Percentiles rank a stretch among this genome's conserved stretches.
These are phyloP conservation scores for Condylura cristata DNA, from an alignment of 2,113 vertebrate species.

Conservation along the genomic window DNA sequence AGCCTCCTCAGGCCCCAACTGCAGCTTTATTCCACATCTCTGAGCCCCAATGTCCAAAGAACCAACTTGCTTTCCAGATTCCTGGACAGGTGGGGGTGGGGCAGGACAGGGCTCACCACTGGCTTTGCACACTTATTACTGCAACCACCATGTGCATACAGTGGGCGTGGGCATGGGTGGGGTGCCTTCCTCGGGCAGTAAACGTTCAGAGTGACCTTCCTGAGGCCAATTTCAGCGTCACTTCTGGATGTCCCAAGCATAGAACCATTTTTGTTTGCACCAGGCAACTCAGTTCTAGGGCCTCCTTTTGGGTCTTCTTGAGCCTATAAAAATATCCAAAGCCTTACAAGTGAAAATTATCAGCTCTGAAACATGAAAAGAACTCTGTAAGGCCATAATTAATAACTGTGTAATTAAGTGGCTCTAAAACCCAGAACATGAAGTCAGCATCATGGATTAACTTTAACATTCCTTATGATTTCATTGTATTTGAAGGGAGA, in stretches of 20 bases:
- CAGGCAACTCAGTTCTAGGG: neutral
- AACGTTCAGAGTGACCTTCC: neutral
- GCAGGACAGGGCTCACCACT: neutral
- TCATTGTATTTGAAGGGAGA: neutral
- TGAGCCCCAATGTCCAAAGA: neutral
- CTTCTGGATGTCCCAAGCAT: neutral
- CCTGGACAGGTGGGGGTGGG: rapidly evolving
- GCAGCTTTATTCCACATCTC: neutral
- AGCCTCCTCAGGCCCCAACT: neutral
- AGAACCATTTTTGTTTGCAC: neutral
- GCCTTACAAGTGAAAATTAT: slow-evolving; percentile 4
- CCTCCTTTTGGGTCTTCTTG: neutral
- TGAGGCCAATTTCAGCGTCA: neutral
- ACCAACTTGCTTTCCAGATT: neutral
- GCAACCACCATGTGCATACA: neutral
- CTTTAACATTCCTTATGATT: neutral
- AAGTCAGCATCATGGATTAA: neutral
- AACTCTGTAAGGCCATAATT: slow-evolving; percentile 28
- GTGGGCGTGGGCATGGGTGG: neutral
- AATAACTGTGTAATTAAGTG: neutral
- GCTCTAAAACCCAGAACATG: neutral
- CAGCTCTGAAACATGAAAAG: neutral
- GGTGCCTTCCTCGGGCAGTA: neutral
- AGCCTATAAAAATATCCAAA: neutral
- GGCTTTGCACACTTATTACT: neutral